These are phyloP conservation scores for Centruroides vittatus DNA, from an alignment of 1,140 invertebrate species.

Conservation along the genomic window DNA sequence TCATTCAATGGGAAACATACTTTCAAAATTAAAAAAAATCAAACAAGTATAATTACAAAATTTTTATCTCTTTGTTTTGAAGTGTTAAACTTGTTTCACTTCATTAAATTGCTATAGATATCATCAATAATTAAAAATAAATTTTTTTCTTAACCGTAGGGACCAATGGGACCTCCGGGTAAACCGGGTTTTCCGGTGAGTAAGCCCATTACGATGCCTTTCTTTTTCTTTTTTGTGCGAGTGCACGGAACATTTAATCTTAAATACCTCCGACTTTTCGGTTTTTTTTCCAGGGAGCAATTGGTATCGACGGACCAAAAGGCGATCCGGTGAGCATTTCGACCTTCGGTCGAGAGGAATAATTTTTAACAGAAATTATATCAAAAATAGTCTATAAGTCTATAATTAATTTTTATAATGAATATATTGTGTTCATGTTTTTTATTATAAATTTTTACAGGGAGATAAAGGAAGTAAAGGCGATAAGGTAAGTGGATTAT, in stretches of 20 bases:
- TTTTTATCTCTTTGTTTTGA: no score
- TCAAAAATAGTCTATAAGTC: no score
- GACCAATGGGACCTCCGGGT: constrained; percentile 42
- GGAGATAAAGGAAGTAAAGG: constrained; percentile 76
- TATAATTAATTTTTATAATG: no score
- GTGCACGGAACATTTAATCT: no score
- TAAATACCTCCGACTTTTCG: no score
- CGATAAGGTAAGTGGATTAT: constrained; percentile 16
- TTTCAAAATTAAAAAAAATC: no score
- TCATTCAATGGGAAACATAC: no score
- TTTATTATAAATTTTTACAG: constrained; percentile 34
- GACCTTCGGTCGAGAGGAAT: background rate
- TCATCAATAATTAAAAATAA: no score
- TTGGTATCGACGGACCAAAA: constrained; percentile 83
- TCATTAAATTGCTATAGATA: no score
- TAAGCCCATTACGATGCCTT: background rate
- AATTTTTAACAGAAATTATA: no score
- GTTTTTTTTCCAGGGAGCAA: constrained; percentile 59
- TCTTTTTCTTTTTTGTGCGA: constrained; percentile 17
- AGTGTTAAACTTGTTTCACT: no score
- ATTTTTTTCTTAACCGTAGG: constrained; percentile 42
- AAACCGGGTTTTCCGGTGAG: constrained; percentile 80
- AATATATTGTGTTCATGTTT: background rate
- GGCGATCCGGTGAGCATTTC: constrained; percentile 61
- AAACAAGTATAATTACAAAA: no score